Conservation (phyloP, 2,888 invertebrate genomes). For the Dorcus parallelipipedus region DNA sequence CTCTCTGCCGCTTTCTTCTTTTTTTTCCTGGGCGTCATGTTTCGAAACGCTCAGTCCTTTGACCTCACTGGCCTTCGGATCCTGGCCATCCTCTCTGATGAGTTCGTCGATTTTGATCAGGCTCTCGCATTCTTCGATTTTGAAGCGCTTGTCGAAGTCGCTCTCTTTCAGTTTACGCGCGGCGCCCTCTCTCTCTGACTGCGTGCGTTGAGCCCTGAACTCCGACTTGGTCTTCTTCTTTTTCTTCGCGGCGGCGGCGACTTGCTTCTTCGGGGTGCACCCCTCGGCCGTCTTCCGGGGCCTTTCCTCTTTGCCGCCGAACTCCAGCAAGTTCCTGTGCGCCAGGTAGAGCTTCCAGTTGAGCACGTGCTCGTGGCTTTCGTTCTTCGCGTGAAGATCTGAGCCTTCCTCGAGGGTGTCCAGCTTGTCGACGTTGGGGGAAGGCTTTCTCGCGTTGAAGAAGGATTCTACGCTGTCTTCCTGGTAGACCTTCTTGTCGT, state of each 20-base stretch:
- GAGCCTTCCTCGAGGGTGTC: too few species aligned
- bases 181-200: background rate
- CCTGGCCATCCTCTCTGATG: background rate
- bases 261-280: background rate
- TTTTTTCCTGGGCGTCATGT: background rate
- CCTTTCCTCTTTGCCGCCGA: background rate
- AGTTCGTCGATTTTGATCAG: constrained; percentile 9
- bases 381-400: background rate
- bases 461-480: background rate
- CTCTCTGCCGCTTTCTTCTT: constrained; percentile 2
- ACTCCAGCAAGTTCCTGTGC: constrained; percentile 6
- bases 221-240: constrained; percentile 1
- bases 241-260: background rate
- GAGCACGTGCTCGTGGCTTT: constrained; percentile 4
- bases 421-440: too few species aligned
- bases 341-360: constrained; percentile 13
- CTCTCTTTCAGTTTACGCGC: background rate
- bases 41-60: background rate
- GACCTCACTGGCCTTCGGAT: background rate
- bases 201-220: background rate
- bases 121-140: constrained; percentile 8
- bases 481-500: background rate
- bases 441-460: background rate
- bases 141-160: background rate
- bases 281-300: background rate